phyloP scores from a whole-genome alignment of 1,140 invertebrate species.

The Zaprionus ghesquierei region DNA sequence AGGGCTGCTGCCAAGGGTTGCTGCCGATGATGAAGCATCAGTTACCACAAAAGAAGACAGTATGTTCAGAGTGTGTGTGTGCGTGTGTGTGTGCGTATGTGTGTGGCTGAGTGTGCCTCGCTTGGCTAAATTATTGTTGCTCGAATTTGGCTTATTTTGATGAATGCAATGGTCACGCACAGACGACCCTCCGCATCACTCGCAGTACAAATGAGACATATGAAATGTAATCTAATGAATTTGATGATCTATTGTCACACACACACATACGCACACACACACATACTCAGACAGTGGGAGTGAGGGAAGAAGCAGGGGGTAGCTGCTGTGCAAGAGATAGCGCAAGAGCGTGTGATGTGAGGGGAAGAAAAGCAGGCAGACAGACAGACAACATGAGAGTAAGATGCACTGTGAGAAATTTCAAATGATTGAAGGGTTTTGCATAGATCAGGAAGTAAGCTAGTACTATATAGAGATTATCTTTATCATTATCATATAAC shows the following conservation, averaged over 20 bases:
- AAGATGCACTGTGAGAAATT: neutral
- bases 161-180: slow-evolving; percentile 63
- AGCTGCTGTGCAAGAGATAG: neutral
- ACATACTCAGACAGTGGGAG: neutral
- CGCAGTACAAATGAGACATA: slow-evolving; percentile 60
- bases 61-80: slow-evolving; percentile 8
- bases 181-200: neutral
- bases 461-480: no score
- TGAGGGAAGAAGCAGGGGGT: neutral
- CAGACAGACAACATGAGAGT: neutral
- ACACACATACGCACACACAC: slow-evolving; percentile 5
- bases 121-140: slow-evolving; percentile 33
- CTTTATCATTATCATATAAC: no score
- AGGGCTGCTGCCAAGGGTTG: neutral
- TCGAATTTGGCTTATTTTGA: slow-evolving; percentile 58
- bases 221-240: slow-evolving; percentile 79
- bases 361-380: neutral
- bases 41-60: slow-evolving; percentile 34
- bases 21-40: slow-evolving; percentile 38
- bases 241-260: slow-evolving; percentile 75
- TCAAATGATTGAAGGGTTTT: neutral
- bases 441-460: no score
- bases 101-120: slow-evolving; percentile 13
- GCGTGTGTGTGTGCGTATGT: slow-evolving; percentile 17
- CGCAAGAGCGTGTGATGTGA: neutral